A percentile compares a stretch with the other conserved stretches of the same genome.
phyloP scores from a whole-genome alignment of 30 jellyfish, hydroid and myxozoan species.

The Hydractinia echinata region DNA sequence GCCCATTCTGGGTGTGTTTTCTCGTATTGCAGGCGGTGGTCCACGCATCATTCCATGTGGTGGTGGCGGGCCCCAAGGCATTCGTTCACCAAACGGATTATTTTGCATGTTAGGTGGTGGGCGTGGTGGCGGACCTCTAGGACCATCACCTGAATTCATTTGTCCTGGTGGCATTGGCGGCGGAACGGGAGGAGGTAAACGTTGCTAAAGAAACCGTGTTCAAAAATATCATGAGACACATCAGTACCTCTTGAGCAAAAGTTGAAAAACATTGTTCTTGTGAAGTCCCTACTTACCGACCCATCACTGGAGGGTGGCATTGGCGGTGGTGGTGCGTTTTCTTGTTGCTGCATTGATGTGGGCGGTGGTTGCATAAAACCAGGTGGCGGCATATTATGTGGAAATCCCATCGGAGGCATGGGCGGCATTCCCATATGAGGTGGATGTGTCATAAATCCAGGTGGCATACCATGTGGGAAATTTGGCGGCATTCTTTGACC shows the following conservation, averaged over 20 bases:
- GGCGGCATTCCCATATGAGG: conserved; percentile 59
- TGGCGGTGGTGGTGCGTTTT: conserved; percentile 54
- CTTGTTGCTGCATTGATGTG: conserved; percentile 42
- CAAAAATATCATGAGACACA: not conserved
- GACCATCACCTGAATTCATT: not conserved
- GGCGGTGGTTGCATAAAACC: conserved; percentile 50
- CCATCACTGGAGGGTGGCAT: conserved; percentile 11
- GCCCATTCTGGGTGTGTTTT: not conserved
- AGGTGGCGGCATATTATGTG: conserved; percentile 36
- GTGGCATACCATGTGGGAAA: conserved; percentile 60
- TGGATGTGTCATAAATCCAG: conserved; percentile 74
- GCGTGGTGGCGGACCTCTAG: conserved; percentile 11
- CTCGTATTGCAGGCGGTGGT: not conserved
- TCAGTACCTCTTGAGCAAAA: not conserved
- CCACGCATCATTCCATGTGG: conserved; percentile 36
- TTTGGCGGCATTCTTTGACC: conserved; percentile 44
- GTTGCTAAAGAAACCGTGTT: not conserved
- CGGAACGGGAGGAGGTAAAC: not conserved
- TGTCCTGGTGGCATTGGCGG: conserved; percentile 15
- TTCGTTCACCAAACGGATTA: conserved; percentile 19
- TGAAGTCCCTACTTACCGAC: not conserved
- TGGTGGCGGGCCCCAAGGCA: conserved; percentile 22
- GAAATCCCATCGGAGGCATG: conserved; percentile 49
- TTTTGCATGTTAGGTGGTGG: conserved; percentile 42
- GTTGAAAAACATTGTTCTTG: not conserved